A percentile compares a stretch with the other conserved stretches of the same genome.
These are phyloP conservation scores for Poicephalus meyeri DNA, from an alignment of 2,113 vertebrate genomes.

Conservation along the genomic window DNA sequence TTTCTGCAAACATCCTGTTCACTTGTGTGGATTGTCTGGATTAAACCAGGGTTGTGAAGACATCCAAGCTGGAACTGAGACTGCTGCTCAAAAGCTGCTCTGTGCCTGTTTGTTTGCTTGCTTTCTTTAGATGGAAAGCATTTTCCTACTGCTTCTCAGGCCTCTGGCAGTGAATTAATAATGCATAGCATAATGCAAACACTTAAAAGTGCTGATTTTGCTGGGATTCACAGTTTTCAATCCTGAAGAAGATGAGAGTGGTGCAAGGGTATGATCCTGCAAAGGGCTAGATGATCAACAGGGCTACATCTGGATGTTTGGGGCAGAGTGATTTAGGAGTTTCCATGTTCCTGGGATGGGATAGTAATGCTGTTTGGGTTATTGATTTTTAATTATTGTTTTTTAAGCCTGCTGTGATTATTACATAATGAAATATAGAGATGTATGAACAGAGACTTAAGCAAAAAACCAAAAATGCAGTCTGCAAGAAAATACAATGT, in stretches of 20 bases:
- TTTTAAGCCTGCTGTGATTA: background rate
- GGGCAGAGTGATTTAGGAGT: background rate
- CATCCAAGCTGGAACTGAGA: background rate
- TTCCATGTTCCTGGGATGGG: background rate
- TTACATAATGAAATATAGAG: background rate
- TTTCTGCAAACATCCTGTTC: slow-evolving; percentile 32
- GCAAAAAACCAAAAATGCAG: accelerated
- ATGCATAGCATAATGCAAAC: background rate
- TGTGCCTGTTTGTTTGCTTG: background rate
- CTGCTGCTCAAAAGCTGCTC: background rate
- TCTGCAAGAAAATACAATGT: background rate
- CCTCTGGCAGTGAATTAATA: background rate
- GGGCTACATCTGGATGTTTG: background rate
- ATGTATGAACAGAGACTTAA: background rate
- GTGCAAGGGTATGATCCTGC: background rate
- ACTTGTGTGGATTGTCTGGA: background rate
- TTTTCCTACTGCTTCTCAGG: background rate
- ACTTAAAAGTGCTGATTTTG: background rate
- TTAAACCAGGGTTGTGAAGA: background rate
- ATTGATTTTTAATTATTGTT: background rate
- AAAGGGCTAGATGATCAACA: background rate
- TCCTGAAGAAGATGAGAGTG: background rate
- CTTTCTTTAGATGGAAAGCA: background rate
- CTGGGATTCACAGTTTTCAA: background rate
- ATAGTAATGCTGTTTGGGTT: background rate